Conservation (phyloP, 2,113 vertebrate genomes). For the Oostethus manadensis region DNA sequence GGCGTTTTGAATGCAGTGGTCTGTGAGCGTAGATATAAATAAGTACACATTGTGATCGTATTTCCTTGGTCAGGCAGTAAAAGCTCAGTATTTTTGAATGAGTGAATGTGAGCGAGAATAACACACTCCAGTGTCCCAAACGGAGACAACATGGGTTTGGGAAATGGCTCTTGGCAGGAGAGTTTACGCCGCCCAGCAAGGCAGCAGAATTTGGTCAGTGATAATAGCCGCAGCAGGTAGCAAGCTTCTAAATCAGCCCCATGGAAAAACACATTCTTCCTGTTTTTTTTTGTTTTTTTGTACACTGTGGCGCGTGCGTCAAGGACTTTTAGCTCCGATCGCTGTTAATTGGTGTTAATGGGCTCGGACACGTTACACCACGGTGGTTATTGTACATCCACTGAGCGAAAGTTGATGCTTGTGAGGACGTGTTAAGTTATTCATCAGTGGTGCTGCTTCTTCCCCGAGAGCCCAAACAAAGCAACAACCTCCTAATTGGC, state of each 20-base stretch:
- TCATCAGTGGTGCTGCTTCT: slow-evolving; percentile 44
- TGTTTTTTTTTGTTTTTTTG: slow-evolving; percentile 1
- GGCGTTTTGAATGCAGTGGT: background rate
- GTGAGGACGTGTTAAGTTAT: slow-evolving; percentile 51
- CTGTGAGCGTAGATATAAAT: background rate
- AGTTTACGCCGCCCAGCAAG: slow-evolving; percentile 12
- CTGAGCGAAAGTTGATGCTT: slow-evolving; percentile 42
- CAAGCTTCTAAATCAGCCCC: slow-evolving; percentile 3
- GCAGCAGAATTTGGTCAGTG: slow-evolving; percentile 7
- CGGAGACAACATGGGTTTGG: background rate
- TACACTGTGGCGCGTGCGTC: slow-evolving; percentile 40
- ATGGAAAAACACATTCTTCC: background rate
- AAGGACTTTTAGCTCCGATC: slow-evolving; percentile 33
- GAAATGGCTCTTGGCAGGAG: slow-evolving; percentile 19
- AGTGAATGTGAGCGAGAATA: slow-evolving; percentile 10
- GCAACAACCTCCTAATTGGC: slow-evolving; percentile 30
- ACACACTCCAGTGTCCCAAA: slow-evolving; percentile 16
- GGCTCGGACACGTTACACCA: slow-evolving; percentile 42
- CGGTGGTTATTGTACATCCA: slow-evolving; percentile 18
- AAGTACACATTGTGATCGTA: background rate
- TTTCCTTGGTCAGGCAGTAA: background rate
- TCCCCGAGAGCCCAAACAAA: slow-evolving; percentile 30
- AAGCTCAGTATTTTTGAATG: background rate
- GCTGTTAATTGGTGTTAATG: slow-evolving; percentile 29
- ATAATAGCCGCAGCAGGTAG: slow-evolving; percentile 9